Evolutionary conservation across 2,113 vertebrate genomes (phyloP).

Genomic region (Gallinago media): DNA sequence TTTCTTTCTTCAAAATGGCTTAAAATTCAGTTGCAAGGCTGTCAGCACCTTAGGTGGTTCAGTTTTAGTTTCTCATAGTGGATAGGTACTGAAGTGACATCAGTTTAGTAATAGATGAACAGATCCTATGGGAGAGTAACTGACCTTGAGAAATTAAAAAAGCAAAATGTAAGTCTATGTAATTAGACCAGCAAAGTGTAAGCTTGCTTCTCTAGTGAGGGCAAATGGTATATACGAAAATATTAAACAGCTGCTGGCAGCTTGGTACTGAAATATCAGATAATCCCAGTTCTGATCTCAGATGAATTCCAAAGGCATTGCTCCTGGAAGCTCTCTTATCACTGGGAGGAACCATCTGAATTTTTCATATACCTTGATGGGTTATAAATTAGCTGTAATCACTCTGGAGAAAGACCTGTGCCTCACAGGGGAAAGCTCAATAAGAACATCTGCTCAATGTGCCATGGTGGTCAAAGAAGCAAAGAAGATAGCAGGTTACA

Average conservation of each 20-base stretch:
- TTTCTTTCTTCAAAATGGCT: neutral
- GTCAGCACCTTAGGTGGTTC: neutral
- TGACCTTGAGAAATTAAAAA: conserved; percentile 43
- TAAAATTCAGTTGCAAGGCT: neutral
- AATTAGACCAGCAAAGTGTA: conserved; percentile 3
- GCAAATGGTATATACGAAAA: conserved; percentile 12
- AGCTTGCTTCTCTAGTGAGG: neutral
- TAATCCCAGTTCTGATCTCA: conserved; percentile 31
- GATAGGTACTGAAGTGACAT: neutral
- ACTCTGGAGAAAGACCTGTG: neutral
- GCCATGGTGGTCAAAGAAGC: neutral
- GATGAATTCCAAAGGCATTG: conserved; percentile 27
- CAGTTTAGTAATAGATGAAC: neutral
- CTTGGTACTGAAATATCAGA: conserved; percentile 1
- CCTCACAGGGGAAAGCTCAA: neutral
- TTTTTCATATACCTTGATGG: conserved; percentile 44
- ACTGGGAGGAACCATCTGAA: conserved; percentile 14
- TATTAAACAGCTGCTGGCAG: conserved; percentile 43
- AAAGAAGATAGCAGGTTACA: neutral
- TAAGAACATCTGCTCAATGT: conserved; percentile 20
- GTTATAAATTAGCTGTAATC: conserved; percentile 38
- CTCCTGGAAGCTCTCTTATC: conserved; percentile 10
- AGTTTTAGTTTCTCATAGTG: neutral
- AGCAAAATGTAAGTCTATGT: neutral
- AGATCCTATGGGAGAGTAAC: neutral